phyloP scores from a whole-genome alignment of 2,113 vertebrate species.

The Setophaga kirtlandii region DNA sequence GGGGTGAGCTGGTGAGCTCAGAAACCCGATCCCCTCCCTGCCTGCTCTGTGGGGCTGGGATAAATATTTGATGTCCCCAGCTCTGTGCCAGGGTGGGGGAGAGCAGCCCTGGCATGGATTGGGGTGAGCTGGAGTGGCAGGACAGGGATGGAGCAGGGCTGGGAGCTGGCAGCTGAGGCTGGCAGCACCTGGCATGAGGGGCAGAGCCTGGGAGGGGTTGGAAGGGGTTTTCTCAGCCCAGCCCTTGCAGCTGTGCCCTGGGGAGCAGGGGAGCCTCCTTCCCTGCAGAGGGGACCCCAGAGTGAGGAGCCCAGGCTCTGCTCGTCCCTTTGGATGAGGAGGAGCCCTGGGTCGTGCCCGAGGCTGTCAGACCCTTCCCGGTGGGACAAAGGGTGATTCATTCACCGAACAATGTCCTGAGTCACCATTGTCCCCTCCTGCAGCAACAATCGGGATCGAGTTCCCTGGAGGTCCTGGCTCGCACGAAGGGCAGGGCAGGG shows the following conservation, averaged over 20 bases:
- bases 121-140: neutral
- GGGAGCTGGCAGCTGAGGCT: neutral
- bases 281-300: neutral
- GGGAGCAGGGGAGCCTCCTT: neutral
- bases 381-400: conserved; percentile 23
- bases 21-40: conserved; percentile 15
- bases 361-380: neutral
- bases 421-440: neutral
- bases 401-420: neutral
- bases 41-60: conserved; percentile 23
- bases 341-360: neutral
- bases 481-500: neutral
- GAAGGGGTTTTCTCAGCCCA: neutral
- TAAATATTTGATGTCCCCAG: conserved; percentile 77
- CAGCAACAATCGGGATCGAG: neutral
- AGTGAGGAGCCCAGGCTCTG: neutral
- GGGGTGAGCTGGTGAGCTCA: conserved; percentile 47
- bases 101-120: neutral
- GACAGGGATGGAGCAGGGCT: neutral
- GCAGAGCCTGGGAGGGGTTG: neutral
- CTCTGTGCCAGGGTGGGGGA: neutral
- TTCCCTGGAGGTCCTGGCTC: neutral
- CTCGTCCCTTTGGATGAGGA: neutral
- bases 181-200: neutral
- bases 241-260: neutral